Evolutionary conservation across 2,113 vertebrate genomes (phyloP).

Genomic region (Aptenodytes forsteri): DNA sequence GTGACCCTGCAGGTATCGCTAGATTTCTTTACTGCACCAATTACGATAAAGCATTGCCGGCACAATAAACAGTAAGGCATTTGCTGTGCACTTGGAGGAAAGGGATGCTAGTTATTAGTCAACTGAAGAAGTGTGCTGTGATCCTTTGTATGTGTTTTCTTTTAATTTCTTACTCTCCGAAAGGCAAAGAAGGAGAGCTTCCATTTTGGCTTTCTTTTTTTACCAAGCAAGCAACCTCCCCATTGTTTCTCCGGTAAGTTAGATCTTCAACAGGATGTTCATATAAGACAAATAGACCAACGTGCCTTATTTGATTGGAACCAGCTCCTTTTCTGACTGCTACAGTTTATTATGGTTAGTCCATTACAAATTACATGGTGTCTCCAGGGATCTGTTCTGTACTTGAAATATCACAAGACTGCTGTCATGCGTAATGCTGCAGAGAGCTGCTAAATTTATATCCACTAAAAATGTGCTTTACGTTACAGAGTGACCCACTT

Average conservation of each 20-base stretch:
- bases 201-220: not conserved
- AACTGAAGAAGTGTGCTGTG: not conserved
- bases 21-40: not conserved
- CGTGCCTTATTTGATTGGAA: not conserved
- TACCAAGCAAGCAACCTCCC: not conserved
- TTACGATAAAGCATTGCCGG: not conserved
- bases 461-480: slow-evolving; percentile 53
- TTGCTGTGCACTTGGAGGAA: not conserved
- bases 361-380: slow-evolving; percentile 49
- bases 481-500: slow-evolving; percentile 58
- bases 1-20: not conserved
- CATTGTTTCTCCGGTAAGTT: not conserved
- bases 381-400: slow-evolving; percentile 52
- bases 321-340: slow-evolving; percentile 18
- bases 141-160: not conserved
- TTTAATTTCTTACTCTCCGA: not conserved
- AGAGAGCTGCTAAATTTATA: slow-evolving; percentile 67
- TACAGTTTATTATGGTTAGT: slow-evolving; percentile 40
- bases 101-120: not conserved
- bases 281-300: not conserved
- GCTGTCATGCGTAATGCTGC: slow-evolving; percentile 57
- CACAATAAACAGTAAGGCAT: not conserved
- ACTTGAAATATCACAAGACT: slow-evolving; percentile 65
- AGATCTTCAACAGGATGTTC: not conserved
- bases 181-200: not conserved